Evolutionary conservation across 2,797 vertebrate genomes (phyloP), one percentile per base, ranked within the genome.

Genomic region (Harpagifer antarcticus): DNA sequence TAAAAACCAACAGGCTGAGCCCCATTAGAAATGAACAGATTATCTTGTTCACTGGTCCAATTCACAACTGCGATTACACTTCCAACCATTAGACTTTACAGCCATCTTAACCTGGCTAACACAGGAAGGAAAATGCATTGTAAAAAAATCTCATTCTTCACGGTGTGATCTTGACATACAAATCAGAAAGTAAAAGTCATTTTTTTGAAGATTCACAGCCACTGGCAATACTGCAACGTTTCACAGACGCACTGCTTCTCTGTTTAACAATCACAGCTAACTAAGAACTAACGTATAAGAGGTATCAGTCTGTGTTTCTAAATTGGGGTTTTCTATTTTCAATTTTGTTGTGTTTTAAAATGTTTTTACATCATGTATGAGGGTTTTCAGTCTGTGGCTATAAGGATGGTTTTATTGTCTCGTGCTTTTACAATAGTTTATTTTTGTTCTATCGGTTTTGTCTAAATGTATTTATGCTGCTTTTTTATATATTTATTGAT

Each of bases 21-120:
- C 77, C 89, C 52, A 45, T 78, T 86, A 83, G 84, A 93, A 91
- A 93, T 93, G 71, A 92, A 90, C 82, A 86, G 78, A 94, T 94
- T 90, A 94, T 90, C 90, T 91, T 90, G 88, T 93, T 94, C 93
- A 94, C 88, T 93, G 93, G 91, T 91, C 90, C 82, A 82, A 89
- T 85, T 87, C 89, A 92, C 89, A 86, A 85, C 86, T 83, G 86
- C 88, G 91, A 95, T 93, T 94, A 93, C 88, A 86, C 84, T 71
- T 91, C 76, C 79, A 86, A 86, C 91, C 87, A 92, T 92, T 89
- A 92, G 78, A 84, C 87, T 84, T 92, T 88, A 92, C 87, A 87
- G 82, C 73, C 81, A 70, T 69, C 86, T 90, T 89, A 90, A 91
- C 90, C 81, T 88, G 88, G 74, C 87, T 70, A 84, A 77, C 71